phyloP scores from a whole-genome alignment of 2,888 invertebrate genomes.

The Eremobia ochroleuca region DNA sequence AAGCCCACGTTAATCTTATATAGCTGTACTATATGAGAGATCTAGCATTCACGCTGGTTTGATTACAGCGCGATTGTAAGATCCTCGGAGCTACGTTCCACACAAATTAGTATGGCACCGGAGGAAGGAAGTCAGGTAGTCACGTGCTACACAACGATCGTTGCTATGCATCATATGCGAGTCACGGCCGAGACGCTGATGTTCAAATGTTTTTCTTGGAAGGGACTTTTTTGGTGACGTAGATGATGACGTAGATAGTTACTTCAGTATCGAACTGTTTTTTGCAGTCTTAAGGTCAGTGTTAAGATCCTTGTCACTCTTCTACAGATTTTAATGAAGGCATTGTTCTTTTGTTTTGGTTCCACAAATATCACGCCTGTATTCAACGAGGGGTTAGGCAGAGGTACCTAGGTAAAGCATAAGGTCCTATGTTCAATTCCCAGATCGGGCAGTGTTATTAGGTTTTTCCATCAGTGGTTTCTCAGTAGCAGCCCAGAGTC shows the following conservation, averaged over 20 bases:
- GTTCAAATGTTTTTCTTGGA: constrained; percentile 25
- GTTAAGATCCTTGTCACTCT: neutral
- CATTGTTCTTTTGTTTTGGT: neutral
- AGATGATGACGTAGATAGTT: neutral
- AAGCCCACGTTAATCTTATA: neutral
- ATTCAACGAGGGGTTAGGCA: neutral
- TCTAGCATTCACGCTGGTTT: neutral
- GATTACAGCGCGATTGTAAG: constrained; percentile 7
- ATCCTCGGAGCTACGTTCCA: neutral
- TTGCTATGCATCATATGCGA: constrained; percentile 45
- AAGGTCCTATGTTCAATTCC: neutral
- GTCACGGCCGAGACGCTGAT: constrained; percentile 11
- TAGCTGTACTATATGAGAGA: neutral
- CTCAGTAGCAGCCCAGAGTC: neutral
- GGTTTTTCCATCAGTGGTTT: no score
- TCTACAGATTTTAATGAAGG: no score
- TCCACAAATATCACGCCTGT: neutral
- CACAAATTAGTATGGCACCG: constrained; percentile 27
- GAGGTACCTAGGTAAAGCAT: neutral
- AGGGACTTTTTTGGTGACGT: constrained; percentile 24
- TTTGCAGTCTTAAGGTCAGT: neutral
- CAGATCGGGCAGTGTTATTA: no score
- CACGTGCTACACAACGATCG: constrained; percentile 39
- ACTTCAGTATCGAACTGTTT: neutral
- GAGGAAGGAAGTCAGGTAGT: constrained; percentile 55